Percentiles rank a stretch among this genome's conserved stretches.
phyloP scores from a whole-genome alignment of 2,797 vertebrate genomes.

The Chlorospingus flavigularis region DNA sequence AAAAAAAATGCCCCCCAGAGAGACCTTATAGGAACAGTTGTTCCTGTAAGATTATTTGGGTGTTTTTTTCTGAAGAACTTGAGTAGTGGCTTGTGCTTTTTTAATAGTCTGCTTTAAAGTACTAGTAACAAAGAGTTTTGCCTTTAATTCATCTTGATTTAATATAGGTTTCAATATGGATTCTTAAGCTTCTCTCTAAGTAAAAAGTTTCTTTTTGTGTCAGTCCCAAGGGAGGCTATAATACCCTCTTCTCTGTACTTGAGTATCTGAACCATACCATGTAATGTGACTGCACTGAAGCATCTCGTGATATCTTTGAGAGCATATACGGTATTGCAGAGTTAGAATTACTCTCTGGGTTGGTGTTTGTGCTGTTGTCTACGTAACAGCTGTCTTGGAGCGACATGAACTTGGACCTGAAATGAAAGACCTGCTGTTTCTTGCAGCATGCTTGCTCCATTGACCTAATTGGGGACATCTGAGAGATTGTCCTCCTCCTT shows the following conservation, averaged over 20 bases:
- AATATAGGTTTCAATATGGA: background rate
- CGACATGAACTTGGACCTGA: background rate
- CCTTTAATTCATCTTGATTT: background rate
- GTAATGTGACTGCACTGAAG: background rate
- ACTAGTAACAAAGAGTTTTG: background rate
- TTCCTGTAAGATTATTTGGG: background rate
- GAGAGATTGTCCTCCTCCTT: background rate
- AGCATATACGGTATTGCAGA: background rate
- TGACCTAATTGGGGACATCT: background rate
- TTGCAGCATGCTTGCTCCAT: background rate
- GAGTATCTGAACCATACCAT: background rate
- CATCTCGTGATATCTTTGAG: background rate
- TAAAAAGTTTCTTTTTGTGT: background rate
- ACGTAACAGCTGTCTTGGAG: background rate
- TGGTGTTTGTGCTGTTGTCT: background rate
- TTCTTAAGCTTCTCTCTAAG: background rate
- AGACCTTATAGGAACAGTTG: background rate
- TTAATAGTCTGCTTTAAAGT: background rate
- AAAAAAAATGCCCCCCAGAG: background rate
- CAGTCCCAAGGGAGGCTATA: background rate
- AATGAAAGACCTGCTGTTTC: background rate
- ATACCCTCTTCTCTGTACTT: background rate
- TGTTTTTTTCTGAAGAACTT: background rate
- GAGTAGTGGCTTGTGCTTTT: background rate
- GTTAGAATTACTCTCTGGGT: background rate